Evolutionary conservation across 2,888 invertebrate genomes (phyloP).

Genomic region (Dasypolia templi): DNA sequence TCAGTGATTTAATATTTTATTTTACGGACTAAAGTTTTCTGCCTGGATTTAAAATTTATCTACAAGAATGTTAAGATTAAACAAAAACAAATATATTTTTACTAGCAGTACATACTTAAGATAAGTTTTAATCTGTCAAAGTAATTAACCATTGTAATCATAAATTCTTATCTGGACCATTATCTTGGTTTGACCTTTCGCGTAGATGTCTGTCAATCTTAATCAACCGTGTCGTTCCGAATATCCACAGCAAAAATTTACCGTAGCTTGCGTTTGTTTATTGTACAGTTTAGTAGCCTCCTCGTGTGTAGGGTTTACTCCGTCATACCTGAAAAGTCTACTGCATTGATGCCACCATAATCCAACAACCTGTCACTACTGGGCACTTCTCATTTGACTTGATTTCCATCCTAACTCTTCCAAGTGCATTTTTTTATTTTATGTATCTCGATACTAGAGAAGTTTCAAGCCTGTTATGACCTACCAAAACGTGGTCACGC

Average conservation of each 20-base stretch:
- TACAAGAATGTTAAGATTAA: background rate
- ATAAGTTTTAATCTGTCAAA: slow-evolving; percentile 24
- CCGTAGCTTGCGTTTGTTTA: background rate
- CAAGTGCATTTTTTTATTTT: background rate
- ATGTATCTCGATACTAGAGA: background rate
- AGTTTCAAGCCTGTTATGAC: too few relatives aligned
- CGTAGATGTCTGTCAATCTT: slow-evolving; percentile 8
- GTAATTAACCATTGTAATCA: slow-evolving; percentile 25
- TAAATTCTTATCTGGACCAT: slow-evolving; percentile 49
- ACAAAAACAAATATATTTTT: background rate
- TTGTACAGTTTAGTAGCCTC: background rate
- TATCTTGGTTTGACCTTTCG: slow-evolving; percentile 47
- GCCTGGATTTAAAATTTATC: background rate
- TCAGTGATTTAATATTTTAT: background rate
- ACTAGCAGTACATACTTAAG: slow-evolving; percentile 1
- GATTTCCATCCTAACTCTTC: background rate
- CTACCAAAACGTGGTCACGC: too few relatives aligned
- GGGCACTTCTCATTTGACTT: background rate
- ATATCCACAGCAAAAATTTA: background rate
- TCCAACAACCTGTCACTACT: background rate
- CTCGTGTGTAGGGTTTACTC: background rate
- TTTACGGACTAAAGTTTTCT: background rate
- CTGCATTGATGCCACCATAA: background rate
- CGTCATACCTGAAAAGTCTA: background rate
- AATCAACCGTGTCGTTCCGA: background rate